Evolutionary conservation across 2,797 vertebrate species (phyloP).

Genomic region (Poecile montanus): DNA sequence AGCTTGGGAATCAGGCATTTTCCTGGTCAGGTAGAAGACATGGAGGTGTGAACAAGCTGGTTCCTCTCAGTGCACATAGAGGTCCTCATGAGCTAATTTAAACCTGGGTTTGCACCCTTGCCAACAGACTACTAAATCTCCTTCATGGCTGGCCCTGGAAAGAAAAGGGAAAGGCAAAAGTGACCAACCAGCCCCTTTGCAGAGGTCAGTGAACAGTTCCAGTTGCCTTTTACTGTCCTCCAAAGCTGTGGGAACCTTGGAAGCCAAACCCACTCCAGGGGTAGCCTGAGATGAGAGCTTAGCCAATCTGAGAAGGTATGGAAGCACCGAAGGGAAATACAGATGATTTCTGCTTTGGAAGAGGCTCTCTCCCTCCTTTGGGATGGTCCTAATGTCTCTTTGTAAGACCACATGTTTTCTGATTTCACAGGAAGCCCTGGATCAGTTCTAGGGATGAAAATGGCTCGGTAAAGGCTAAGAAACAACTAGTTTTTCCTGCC

Average conservation of each 20-base stretch:
- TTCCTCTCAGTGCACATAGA: neutral
- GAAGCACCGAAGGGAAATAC: neutral
- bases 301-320: neutral
- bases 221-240: neutral
- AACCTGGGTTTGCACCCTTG: neutral
- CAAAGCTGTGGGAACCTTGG: neutral
- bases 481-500: neutral
- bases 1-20: neutral
- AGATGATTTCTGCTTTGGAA: neutral
- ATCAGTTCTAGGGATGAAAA: neutral
- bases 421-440: neutral
- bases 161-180: neutral
- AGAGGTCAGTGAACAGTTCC: neutral
- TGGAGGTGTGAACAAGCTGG: neutral
- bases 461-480: accelerated
- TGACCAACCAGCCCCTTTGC: neutral
- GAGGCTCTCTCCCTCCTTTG: neutral
- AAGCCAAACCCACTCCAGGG: neutral
- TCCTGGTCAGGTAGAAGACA: neutral
- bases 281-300: neutral
- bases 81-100: neutral
- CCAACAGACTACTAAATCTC: neutral
- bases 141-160: neutral
- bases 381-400: neutral
- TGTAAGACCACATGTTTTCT: neutral